These are phyloP conservation scores for Serranochromis macrocephalus DNA, from an alignment of 2,113 vertebrate genomes.

Conservation along the genomic window DNA sequence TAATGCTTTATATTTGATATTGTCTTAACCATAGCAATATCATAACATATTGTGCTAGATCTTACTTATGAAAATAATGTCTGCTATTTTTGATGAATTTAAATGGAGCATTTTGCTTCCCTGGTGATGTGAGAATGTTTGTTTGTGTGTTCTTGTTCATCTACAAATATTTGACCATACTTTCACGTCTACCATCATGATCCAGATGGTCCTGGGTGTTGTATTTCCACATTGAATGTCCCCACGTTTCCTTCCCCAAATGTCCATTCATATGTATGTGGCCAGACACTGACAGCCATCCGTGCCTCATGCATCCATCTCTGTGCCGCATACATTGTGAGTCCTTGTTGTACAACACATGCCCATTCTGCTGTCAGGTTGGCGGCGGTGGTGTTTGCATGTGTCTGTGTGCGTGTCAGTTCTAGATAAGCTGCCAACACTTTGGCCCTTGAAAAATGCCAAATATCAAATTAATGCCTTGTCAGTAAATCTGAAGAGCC, in stretches of 20 bases:
- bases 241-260: slow-evolving; percentile 11
- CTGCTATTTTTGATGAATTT: neutral
- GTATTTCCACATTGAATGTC: slow-evolving; percentile 18
- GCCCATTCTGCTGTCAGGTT: slow-evolving; percentile 39
- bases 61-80: neutral
- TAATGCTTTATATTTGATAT: neutral
- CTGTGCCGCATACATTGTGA: slow-evolving; percentile 44
- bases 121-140: neutral
- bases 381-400: neutral
- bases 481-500: slow-evolving; percentile 84
- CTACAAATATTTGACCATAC: slow-evolving; percentile 51
- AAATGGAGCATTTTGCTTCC: neutral
- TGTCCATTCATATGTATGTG: slow-evolving; percentile 66
- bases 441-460: slow-evolving; percentile 74
- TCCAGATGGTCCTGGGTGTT: slow-evolving; percentile 50
- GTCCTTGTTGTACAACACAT: slow-evolving; percentile 71
- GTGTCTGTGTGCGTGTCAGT: slow-evolving; percentile 56
- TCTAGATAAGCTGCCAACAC: slow-evolving; percentile 74
- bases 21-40: neutral
- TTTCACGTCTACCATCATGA: slow-evolving; percentile 22
- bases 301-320: slow-evolving; percentile 9
- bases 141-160: slow-evolving; percentile 17
- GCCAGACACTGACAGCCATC: slow-evolving; percentile 26
- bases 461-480: slow-evolving; percentile 91
- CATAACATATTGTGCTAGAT: neutral